Base-by-base conservation (phyloP, 2,888 invertebrate species). In the Plusia festucae region DNA sequence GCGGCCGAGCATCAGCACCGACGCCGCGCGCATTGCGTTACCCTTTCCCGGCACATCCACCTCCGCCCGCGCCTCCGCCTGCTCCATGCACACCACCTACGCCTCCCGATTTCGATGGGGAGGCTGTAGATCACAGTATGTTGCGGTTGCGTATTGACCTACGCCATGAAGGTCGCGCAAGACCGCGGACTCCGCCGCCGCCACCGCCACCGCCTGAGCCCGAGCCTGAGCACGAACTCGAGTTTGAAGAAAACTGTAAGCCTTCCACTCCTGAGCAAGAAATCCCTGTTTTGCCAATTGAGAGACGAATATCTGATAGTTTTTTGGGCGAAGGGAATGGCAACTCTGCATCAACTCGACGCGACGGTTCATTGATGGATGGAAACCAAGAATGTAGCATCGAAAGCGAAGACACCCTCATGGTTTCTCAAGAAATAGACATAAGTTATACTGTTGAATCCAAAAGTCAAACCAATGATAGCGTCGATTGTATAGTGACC, bases 11-110 rank as follows among this genome's bases (percentile, higher is more conserved):
- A 0, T 68, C 84, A n/a, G 74, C 82, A 2, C 64, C 83, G 2
- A 78, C 74, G 81, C 90, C 82, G 95, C 97, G 89, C 95, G 96
- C 83, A 76, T 93, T 97, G 77, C 97, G 97, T 89, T 97, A 97
- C 93, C 97, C 97, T 56, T 97, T 97, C 93, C 97, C 97, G 77
- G 97, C 96, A 88, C 97, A 97, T 91, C 97, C 97, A 82, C 96
- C 97, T 70, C 97, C 78, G 16, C 70, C 77, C 20, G 70, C 77
- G 9, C 70, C 46, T 3, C 46, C 46, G 40, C 70, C 68, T 18
- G 53, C 30, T 6, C 97, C 78, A n/a, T 69, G 76, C 24, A 68
- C 77, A 8, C 70, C 40, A 9, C 79, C 87, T 85, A 13, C 82
- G 84, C 34, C 82, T 83, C 34, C 90, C 63, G 82, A 70, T 0